Conservation (phyloP, 2,797 vertebrate genomes). For the Sphaeramia orbicularis region DNA sequence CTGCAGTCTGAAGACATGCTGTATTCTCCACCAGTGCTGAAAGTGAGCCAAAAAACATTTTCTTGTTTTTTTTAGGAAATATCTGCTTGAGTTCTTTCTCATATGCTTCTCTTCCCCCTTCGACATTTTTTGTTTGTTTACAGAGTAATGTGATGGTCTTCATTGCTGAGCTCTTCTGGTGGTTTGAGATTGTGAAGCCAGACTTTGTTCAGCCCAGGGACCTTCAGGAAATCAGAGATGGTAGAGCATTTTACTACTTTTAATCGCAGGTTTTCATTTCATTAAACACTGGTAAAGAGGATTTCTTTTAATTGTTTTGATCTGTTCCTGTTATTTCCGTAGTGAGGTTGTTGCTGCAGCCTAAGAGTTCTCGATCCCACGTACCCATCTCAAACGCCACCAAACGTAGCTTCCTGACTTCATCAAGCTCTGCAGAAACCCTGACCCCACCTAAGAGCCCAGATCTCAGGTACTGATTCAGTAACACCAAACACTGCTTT, state of each 20-base stretch:
- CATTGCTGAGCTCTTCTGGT: slow-evolving; percentile 98
- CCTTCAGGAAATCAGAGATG: slow-evolving; percentile 92
- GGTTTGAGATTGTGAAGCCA: slow-evolving; percentile 95
- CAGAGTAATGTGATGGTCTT: slow-evolving; percentile 96
- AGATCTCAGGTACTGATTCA: slow-evolving; percentile 81
- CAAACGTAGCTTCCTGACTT: slow-evolving; percentile 90
- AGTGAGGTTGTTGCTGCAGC: slow-evolving; percentile 90
- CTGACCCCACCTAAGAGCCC: slow-evolving; percentile 63
- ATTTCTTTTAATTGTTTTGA: neutral
- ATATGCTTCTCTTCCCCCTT: neutral
- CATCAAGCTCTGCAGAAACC: slow-evolving; percentile 82
- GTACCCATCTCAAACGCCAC: slow-evolving; percentile 90
- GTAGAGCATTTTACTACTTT: slow-evolving; percentile 71
- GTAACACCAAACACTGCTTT: neutral
- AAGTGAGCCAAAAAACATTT: slow-evolving; percentile 82
- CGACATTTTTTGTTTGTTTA: slow-evolving; percentile 7
- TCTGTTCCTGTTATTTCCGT: slow-evolving; percentile 16
- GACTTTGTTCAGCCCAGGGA: slow-evolving; percentile 95
- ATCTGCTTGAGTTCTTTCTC: rapidly evolving
- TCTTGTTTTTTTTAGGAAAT: neutral
- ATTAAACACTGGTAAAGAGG: neutral
- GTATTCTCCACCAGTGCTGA: slow-evolving; percentile 92
- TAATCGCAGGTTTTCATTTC: neutral
- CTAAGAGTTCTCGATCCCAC: slow-evolving; percentile 87
- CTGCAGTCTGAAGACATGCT: slow-evolving; percentile 94